phyloP scores from a whole-genome alignment of 2,113 vertebrate genomes.

The Antechinus flavipes region DNA sequence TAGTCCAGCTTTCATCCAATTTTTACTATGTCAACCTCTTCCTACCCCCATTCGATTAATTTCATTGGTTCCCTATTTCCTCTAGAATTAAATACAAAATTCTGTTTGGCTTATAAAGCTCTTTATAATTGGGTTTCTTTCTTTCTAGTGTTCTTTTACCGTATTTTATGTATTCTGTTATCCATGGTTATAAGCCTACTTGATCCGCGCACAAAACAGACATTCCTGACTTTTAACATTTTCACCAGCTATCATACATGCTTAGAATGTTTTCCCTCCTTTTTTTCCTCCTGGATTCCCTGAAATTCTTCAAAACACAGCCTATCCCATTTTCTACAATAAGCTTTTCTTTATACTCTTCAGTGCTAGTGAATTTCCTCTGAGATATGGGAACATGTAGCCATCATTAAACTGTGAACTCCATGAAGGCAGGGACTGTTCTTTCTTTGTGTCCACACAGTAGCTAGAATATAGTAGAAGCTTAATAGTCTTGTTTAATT shows the following conservation, averaged over 20 bases:
- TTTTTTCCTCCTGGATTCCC: no score
- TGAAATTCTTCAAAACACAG: no score
- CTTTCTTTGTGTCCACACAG: neutral
- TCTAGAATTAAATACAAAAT: neutral
- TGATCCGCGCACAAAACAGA: no score
- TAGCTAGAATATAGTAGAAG: neutral
- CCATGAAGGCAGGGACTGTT: neutral
- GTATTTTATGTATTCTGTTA: neutral
- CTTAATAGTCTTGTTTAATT: neutral
- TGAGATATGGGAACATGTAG: no score
- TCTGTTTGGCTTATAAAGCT: neutral
- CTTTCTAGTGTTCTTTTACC: neutral
- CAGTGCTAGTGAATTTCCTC: neutral
- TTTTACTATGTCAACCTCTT: neutral
- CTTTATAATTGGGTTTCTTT: neutral
- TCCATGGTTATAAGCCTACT: no score
- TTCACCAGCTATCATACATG: no score
- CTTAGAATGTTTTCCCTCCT: no score
- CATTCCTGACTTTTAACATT: no score
- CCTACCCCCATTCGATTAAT: neutral
- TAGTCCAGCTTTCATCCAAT: neutral
- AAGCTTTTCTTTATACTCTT: neutral
- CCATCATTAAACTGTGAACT: neutral
- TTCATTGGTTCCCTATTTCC: neutral
- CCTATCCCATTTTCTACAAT: neutral